A percentile compares a stretch with the other conserved stretches of the same genome.
Evolutionary conservation across 2,797 vertebrate species (phyloP).

Genomic region (Danio kyathit): DNA sequence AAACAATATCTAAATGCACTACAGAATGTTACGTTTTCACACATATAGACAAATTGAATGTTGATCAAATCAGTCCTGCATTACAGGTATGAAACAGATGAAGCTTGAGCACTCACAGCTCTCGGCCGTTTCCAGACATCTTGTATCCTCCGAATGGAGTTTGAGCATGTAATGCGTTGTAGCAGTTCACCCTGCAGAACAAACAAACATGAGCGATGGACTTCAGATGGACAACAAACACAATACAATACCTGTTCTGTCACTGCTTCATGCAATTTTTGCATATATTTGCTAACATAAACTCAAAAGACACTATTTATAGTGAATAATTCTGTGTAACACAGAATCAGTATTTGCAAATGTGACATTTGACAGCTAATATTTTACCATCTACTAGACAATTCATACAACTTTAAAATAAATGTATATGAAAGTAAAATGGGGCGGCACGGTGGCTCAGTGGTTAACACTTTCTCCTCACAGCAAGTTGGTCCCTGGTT

Average conservation of each 20-base stretch:
- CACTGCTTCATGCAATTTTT: not conserved
- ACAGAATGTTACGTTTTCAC: too few species aligned
- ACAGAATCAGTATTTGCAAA: too few species aligned
- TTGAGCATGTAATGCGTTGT: conserved; percentile 92
- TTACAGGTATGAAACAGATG: not conserved
- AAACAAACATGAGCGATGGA: not conserved
- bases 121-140: conserved; percentile 96
- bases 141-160: conserved; percentile 94
- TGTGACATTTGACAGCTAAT: too few species aligned
- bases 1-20: too few species aligned
- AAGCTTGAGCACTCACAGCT: conserved; percentile 86
- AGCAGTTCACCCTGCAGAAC: conserved; percentile 91
- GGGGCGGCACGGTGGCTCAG: too few species aligned
- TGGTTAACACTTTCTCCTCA: too few species aligned
- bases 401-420: not conserved
- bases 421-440: too few species aligned
- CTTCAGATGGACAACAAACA: not conserved
- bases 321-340: too few species aligned
- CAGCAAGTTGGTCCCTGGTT: too few species aligned
- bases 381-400: not conserved
- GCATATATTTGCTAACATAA: not conserved
- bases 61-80: too few species aligned
- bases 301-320: not conserved
- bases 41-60: too few species aligned
- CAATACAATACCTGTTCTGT: not conserved